Conservation (phyloP, 2,888 invertebrate genomes). For the Eristalinus sepulchralis region DNA sequence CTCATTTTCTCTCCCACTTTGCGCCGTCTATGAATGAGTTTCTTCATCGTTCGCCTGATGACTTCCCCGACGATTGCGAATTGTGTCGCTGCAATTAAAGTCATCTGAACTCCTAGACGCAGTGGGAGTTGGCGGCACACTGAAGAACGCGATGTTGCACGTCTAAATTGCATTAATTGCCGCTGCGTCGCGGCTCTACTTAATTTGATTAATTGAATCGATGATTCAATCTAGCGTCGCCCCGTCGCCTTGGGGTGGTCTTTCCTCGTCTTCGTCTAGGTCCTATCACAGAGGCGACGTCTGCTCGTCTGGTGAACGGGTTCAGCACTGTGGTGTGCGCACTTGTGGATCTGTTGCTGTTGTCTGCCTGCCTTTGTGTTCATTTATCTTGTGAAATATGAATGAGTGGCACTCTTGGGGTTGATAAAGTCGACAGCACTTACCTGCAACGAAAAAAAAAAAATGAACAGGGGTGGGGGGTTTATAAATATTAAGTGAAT, state of each 20-base stretch:
- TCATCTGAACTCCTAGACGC: background rate
- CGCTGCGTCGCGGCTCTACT: conserved; percentile 15
- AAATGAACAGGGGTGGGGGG: background rate
- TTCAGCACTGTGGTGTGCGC: background rate
- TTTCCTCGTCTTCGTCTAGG: background rate
- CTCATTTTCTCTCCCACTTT: no score
- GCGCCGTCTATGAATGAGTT: background rate
- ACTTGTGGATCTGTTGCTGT: background rate
- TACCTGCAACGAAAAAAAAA: conserved; percentile 24
- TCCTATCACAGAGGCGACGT: background rate
- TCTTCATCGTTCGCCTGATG: background rate
- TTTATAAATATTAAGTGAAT: background rate
- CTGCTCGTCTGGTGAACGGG: background rate
- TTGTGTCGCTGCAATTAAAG: conserved; percentile 29
- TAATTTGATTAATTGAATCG: conserved; percentile 57
- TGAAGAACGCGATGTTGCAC: conserved; percentile 23
- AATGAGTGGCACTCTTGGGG: conserved; percentile 14
- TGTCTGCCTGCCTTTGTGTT: background rate
- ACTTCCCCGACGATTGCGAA: background rate
- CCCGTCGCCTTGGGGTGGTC: background rate
- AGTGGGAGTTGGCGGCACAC: background rate
- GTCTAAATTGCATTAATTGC: conserved; percentile 46
- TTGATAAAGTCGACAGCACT: conserved; percentile 54
- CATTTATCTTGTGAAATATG: conserved; percentile 29
- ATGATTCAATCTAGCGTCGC: conserved; percentile 38